Evolutionary conservation across 2,888 invertebrate species (phyloP), one percentile per base, ranked within the genome.

Genomic region (Drosophila anomalipes): DNA sequence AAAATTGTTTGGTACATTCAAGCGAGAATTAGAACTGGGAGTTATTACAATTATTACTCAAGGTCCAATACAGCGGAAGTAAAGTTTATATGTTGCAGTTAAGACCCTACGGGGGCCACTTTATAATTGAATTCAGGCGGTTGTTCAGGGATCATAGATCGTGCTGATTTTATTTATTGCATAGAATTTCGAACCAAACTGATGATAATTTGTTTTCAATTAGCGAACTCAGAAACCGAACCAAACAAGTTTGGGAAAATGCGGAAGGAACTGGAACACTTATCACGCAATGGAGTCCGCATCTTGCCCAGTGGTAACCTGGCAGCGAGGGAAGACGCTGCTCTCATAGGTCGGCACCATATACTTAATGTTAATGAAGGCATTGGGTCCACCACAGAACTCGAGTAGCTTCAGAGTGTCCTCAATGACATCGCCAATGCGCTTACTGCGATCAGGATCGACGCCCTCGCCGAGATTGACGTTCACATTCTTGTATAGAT

Each of bases 271-370:
- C 41, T 51, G 1, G 3, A 60, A 49, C 30, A 30, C 22, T 28
- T 37, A 19, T 70, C 44, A 73, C 32, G 58, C 47, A 39, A 41
- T 69, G 51, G 54, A 1, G 30, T 4, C n/a, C 0, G 19, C 2
- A 7, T 68, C 64, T 37, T n/a, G 22, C 32, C 58, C 22, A 26
- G 78, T 64, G 1, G 64, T 58, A 5, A 59, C 41, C 33, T 82
- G 81, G 53, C 87, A 91, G 56, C 80, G 83, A 1, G 92, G 92
- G 47, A 91, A 89, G 9, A 91, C 88, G 90, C 96, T 97, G 22
- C 99, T 99, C 93, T 99, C 98, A 91, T 99, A 99, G n/a, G 99
- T 99, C 0, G 99, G 99, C 85, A 99, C 96, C 95, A 99, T 97
- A 93, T 99, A 99, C 94, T 99, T 99, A 90, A 99, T 99, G 93